Evolutionary conservation across 2,113 vertebrate genomes (phyloP).

Genomic region (Odontesthes bonariensis): DNA sequence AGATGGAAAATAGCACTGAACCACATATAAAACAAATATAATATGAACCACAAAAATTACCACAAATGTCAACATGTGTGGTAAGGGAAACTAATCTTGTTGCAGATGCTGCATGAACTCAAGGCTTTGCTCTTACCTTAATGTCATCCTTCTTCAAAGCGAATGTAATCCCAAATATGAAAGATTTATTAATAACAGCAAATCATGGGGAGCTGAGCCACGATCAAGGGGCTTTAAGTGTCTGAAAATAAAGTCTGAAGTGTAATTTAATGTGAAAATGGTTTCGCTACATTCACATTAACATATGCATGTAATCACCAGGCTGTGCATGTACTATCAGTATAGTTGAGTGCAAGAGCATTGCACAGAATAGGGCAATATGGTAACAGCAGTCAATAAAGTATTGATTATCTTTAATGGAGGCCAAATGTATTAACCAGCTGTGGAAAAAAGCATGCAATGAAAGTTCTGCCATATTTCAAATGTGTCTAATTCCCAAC

Average conservation of each 20-base stretch:
- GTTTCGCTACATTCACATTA: constrained; percentile 21
- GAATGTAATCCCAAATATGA: constrained; percentile 21
- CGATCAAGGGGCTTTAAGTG: background rate
- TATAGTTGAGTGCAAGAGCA: background rate
- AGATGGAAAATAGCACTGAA: background rate
- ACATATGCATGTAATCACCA: background rate
- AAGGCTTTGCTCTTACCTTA: background rate
- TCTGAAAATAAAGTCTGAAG: constrained; percentile 26
- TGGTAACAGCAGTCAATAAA: constrained; percentile 43
- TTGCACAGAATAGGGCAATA: constrained; percentile 28
- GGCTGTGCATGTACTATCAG: constrained; percentile 2
- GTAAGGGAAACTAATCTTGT: constrained; percentile 19
- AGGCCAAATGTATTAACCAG: constrained; percentile 39
- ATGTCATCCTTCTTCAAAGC: constrained; percentile 10
- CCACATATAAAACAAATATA: no score
- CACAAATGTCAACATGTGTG: constrained; percentile 19
- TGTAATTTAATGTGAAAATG: constrained; percentile 22
- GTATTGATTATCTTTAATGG: constrained; percentile 66
- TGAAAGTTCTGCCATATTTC: constrained; percentile 13
- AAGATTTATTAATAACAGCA: background rate
- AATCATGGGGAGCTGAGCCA: background rate
- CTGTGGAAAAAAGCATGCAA: constrained; percentile 10
- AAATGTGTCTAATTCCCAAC: background rate
- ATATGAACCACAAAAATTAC: no score
- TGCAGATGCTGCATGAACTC: constrained; percentile 25